Conservation (phyloP, 2,888 invertebrate genomes). For the Caenorhabditis panamensis region DNA sequence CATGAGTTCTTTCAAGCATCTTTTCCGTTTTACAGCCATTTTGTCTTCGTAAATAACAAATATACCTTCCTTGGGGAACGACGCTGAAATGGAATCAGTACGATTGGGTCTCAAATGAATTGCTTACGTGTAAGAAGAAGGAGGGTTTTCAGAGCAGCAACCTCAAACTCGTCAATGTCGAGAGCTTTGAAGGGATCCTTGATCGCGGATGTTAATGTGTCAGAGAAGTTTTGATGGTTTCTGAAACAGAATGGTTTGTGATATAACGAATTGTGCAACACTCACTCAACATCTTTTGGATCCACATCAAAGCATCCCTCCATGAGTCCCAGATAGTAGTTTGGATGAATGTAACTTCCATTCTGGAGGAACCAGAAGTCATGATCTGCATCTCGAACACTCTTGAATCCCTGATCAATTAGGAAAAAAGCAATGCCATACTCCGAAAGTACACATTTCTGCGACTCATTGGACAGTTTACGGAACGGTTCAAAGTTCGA, state of each 20-base stretch:
- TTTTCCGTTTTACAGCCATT: slow-evolving; percentile 23
- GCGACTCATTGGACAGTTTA: slow-evolving; percentile 28
- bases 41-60: slow-evolving; percentile 34
- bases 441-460: slow-evolving; percentile 64
- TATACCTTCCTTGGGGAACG: slow-evolving; percentile 22
- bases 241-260: slow-evolving; percentile 20
- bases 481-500: slow-evolving; percentile 62
- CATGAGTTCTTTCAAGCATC: slow-evolving; percentile 50
- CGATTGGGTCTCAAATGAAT: too few species aligned
- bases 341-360: slow-evolving; percentile 55
- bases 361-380: slow-evolving; percentile 62
- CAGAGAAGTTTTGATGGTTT: slow-evolving; percentile 50
- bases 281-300: slow-evolving; percentile 12
- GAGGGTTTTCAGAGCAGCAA: slow-evolving; percentile 57
- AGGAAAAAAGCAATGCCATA: slow-evolving; percentile 64
- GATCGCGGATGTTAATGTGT: slow-evolving; percentile 23
- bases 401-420: slow-evolving; percentile 65
- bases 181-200: slow-evolving; percentile 48
- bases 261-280: neutral
- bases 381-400: slow-evolving; percentile 7
- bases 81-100: slow-evolving; percentile 14
- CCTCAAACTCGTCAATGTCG: slow-evolving; percentile 52
- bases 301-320: slow-evolving; percentile 20
- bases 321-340: slow-evolving; percentile 53
- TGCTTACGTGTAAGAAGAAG: slow-evolving; percentile 34